Evolutionary conservation across 2,797 vertebrate species (phyloP).

Genomic region (Pagetopsis macropterus): DNA sequence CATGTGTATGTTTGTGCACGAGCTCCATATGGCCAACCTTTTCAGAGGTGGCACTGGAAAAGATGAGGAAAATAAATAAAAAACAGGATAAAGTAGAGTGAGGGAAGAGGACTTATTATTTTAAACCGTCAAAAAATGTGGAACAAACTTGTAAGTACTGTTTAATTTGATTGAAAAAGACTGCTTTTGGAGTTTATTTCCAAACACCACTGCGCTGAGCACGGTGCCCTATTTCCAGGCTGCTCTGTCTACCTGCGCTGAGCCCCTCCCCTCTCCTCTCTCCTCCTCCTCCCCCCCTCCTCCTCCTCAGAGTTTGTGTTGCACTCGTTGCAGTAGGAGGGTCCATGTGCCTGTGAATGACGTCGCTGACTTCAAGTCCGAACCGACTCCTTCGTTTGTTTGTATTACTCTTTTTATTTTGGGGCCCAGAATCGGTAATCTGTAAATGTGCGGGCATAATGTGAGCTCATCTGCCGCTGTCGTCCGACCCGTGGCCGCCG

Average conservation of each 20-base stretch:
- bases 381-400: conserved; percentile 82
- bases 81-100: not conserved
- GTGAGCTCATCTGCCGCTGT: conserved; percentile 73
- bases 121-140: not conserved
- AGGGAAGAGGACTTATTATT: not conserved
- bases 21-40: not conserved
- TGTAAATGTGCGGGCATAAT: conserved; percentile 69
- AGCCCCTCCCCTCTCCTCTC: conserved; percentile 54
- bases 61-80: not conserved
- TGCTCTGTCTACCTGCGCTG: conserved; percentile 74
- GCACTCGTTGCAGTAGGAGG: conserved; percentile 86
- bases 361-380: conserved; percentile 83
- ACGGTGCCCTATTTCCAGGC: conserved; percentile 77
- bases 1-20: not conserved
- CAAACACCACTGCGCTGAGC: conserved; percentile 22
- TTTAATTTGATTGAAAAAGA: conserved; percentile 1
- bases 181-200: conserved; percentile 4
- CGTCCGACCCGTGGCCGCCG: conserved; percentile 68
- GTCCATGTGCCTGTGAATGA: conserved; percentile 83
- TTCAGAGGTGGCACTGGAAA: not conserved
- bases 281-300: not conserved
- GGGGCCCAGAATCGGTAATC: conserved; percentile 61
- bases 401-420: conserved; percentile 73
- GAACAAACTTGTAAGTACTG: conserved; percentile 2
- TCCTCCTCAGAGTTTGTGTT: conserved; percentile 76